These are phyloP conservation scores for Girardinus metallicus DNA, from an alignment of 2,797 vertebrate species.

Conservation along the genomic window DNA sequence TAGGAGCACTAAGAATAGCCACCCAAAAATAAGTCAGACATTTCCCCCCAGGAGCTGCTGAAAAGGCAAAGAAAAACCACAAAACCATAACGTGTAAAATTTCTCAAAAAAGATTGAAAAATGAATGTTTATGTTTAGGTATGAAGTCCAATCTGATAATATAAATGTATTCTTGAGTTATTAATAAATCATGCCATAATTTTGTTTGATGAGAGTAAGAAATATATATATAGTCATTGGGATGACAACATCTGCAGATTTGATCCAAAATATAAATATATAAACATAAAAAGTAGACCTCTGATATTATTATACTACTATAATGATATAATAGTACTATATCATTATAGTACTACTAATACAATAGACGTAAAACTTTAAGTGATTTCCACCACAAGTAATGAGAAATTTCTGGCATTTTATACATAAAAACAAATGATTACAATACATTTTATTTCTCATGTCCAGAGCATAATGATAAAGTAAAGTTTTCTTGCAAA, in stretches of 20 bases:
- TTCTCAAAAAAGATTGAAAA: neutral
- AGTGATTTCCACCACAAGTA: neutral
- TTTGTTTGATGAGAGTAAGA: neutral
- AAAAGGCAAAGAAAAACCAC: conserved; percentile 2
- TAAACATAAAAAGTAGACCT: neutral
- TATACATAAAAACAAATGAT: neutral
- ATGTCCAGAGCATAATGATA: neutral
- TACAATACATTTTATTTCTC: neutral
- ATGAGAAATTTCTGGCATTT: neutral
- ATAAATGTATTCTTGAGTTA: too few species aligned
- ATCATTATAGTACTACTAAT: neutral
- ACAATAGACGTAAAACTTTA: neutral
- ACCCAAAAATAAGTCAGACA: neutral
- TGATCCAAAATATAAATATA: neutral
- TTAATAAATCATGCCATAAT: neutral
- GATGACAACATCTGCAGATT: neutral
- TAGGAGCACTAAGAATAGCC: conserved; percentile 7
- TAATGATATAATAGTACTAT: too few species aligned
- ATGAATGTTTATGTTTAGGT: neutral
- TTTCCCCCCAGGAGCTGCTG: neutral
- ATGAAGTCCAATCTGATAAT: neutral
- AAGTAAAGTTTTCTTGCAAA: neutral
- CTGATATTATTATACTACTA: neutral
- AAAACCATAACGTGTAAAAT: neutral
- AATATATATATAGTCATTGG: neutral